Base-by-base conservation (phyloP, 1,140 invertebrate genomes). In the Oreohelix idahoensis region DNA sequence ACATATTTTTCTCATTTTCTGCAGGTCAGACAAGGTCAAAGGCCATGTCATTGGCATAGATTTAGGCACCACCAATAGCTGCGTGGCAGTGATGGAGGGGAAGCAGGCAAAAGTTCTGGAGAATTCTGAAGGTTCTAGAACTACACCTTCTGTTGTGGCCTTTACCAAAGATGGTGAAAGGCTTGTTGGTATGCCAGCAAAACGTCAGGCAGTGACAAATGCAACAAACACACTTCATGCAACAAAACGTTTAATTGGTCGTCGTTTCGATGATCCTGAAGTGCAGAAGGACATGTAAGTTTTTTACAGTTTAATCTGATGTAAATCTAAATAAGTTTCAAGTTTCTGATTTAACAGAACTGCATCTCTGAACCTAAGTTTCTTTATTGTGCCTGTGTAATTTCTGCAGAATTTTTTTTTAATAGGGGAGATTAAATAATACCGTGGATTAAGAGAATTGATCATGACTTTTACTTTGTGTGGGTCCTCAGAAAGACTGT, bases 121-220 rank as follows among this genome's bases (percentile, higher is more conserved):
- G 93, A 99, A 99, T 94, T 95, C 96, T 42, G 97, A 99, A 94
- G 98, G 86, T 71, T 95, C 96, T 0, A 94, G 98, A 89, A 99
- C 98, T 13, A 99, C 98, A 0, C 98, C 98, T 0, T 99, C 98
- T 20, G 97, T 98, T 88, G 97, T 99, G 36, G 98, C 98, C 0
- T 99, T 99, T 92, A 95, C 96, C 84, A 90, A 92, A 93, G 97
- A 99, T 86, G 96, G 96, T 49, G 98, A 99, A 93, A 94, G 98
- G 66, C 93, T 99, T 10, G 97, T 98, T 80, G 99, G 99, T 84
- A 99, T 98, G 95, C 98, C 98, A 79, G 98, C 99, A 15, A 99
- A 98, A 93, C 95, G 98, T 73, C 98, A 99, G 92, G 98, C 98
- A 15, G 98, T 99, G 26, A 99, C 98, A 51, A 99, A 99, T 93